Evolutionary conservation across 1,140 invertebrate genomes (phyloP), one percentile per base, ranked within the genome.

Genomic region (Drosophila cardini): DNA sequence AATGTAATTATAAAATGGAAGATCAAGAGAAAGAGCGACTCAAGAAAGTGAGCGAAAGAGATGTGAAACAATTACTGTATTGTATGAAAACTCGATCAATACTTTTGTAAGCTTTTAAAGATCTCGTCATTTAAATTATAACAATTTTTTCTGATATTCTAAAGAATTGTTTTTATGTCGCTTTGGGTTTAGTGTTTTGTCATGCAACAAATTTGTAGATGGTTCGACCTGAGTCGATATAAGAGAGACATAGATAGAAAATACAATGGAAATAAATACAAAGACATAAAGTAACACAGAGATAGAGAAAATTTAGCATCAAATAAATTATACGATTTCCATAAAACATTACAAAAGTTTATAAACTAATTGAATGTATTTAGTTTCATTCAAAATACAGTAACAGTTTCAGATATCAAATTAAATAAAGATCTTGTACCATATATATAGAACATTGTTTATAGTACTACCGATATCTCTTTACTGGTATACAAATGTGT

Each of bases 331-430:
- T 82, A 87, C 69, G 79, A 42, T 71, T 86, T 82, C 72, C 64
- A 82, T 79, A 75, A 73, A 79, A 77, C 83, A 86, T 87, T 83
- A 89, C 69, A 83, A 80, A 83, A 89, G 83, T 84, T 40, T 76
- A 82, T 82, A 78, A 78, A 46, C 36, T 18, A 11, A 18, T 71
- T 21, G 26, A 52, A 56, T 32, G 55, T 52, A 46, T 61, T 75
- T 56, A 50, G 40, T 69, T 50, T 16, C 50, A 26, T 18, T 68
- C 53, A 67, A 72, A 80, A 78, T 72, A 72, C 67, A 72, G 64
- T 72, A 86, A 81, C 69, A 71, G 76, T 67, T 84, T 53, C 58
- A 69, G 72, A 56, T 77, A 72, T 65, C 56, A 62, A 71, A 26
- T 38, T 48, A 71, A 55, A 43, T 46, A 36, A 67, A 42, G 30